These are phyloP conservation scores for Lepidurus couesii DNA, from an alignment of 1,140 invertebrate genomes.

Conservation along the genomic window DNA sequence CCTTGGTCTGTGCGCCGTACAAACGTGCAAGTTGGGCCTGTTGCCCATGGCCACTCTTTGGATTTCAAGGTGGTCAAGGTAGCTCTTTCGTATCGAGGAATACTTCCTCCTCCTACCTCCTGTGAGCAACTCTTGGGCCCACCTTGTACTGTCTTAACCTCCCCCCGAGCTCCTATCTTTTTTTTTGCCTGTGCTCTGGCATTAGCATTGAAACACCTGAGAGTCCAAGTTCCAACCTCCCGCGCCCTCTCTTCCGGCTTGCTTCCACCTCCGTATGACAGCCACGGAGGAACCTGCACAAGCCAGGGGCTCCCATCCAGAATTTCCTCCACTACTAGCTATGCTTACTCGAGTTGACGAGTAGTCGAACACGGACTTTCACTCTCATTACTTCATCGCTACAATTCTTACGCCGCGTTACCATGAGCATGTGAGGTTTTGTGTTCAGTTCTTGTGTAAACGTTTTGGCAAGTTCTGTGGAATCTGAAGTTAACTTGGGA, in stretches of 20 bases:
- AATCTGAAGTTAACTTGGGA: not conserved
- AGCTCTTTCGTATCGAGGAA: not conserved
- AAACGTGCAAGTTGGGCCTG: constrained; percentile 15
- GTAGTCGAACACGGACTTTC: constrained; percentile 31
- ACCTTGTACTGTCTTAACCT: not conserved
- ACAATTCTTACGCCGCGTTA: not conserved
- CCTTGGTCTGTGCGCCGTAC: not conserved
- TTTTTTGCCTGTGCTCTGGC: not conserved
- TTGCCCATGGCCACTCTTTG: not conserved
- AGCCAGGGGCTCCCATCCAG: constrained; percentile 16
- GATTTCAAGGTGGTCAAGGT: constrained; percentile 17
- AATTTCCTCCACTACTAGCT: constrained; percentile 5
- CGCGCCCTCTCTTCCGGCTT: constrained; percentile 13
- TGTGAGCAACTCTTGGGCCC: not conserved
- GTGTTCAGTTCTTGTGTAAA: not conserved
- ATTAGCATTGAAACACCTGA: constrained; percentile 22
- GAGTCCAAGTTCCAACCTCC: not conserved
- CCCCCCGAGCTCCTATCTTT: not conserved
- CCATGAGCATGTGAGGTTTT: not conserved
- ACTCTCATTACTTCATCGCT: constrained; percentile 34
- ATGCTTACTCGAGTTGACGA: constrained; percentile 21
- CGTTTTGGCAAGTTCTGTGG: not conserved
- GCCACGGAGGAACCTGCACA: not conserved
- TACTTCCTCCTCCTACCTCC: not conserved
- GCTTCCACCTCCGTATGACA: constrained; percentile 17